Conservation (phyloP, 2,797 vertebrate genomes). For the Otus scops region DNA sequence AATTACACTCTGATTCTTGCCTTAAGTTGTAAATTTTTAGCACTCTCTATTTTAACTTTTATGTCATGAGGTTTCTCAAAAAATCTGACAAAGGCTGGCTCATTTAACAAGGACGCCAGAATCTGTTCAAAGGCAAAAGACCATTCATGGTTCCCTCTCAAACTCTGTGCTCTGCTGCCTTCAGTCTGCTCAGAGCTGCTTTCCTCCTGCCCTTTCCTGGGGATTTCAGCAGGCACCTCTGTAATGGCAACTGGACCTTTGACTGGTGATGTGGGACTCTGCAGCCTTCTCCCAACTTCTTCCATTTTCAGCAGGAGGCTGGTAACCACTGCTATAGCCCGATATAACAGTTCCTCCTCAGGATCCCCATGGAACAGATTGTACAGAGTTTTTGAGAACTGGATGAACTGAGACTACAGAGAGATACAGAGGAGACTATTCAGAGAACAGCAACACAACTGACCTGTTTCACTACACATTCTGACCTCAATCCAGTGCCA, state of each 20-base stretch:
- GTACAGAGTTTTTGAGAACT: conserved; percentile 96
- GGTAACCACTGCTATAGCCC: conserved; percentile 90
- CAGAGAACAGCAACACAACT: not conserved
- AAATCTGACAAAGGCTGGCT: conserved; percentile 89
- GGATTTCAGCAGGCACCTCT: not conserved
- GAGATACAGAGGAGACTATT: conserved; percentile 9
- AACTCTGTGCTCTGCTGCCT: not conserved
- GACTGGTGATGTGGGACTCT: conserved; percentile 59
- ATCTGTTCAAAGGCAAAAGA: conserved; percentile 98
- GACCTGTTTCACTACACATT: not conserved
- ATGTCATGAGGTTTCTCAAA: conserved; percentile 88
- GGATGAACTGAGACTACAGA: conserved; percentile 92
- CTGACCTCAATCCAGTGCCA: not conserved
- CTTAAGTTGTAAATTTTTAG: conserved; percentile 85
- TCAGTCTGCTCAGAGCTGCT: not conserved
- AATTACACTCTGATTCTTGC: conserved; percentile 70
- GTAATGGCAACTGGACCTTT: not conserved
- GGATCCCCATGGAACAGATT: conserved; percentile 92
- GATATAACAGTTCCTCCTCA: conserved; percentile 90
- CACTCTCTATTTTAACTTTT: conserved; percentile 81
- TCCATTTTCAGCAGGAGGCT: conserved; percentile 95
- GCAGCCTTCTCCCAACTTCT: conserved; percentile 90
- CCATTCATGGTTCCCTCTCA: conserved; percentile 81
- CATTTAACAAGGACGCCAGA: conserved; percentile 93
- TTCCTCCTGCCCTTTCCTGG: conserved; percentile 4